Evolutionary conservation across 37 sponge, comb jelly and placozoan species (phyloP).

Genomic region (Theonella swinhoei): DNA sequence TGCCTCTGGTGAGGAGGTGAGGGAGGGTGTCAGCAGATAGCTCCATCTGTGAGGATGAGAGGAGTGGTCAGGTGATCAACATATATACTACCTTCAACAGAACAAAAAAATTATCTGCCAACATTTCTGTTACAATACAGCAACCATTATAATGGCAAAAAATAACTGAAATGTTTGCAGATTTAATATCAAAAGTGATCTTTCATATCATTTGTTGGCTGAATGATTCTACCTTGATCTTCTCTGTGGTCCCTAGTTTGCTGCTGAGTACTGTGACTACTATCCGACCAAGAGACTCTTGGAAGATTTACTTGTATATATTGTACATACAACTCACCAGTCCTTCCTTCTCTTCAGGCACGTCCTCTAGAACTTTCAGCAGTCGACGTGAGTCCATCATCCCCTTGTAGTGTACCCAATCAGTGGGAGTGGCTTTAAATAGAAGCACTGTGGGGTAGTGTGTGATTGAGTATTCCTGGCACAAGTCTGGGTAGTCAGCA

Average conservation of each 20-base stretch:
- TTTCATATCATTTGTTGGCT: too few relatives aligned
- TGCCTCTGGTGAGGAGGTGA: neutral
- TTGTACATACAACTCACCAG: too few relatives aligned
- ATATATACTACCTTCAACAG: neutral
- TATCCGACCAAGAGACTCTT: too few relatives aligned
- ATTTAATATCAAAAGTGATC: neutral
- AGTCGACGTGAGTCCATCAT: constrained; percentile 34
- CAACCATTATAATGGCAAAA: neutral
- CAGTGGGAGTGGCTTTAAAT: constrained; percentile 14
- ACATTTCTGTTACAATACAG: too few relatives aligned
- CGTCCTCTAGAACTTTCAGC: constrained; percentile 32
- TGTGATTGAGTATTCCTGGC: constrained; percentile 19
- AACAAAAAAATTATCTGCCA: too few relatives aligned
- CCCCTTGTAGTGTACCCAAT: neutral
- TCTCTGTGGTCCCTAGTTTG: too few relatives aligned
- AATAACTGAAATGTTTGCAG: neutral
- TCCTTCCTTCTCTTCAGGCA: neutral
- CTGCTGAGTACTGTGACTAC: too few relatives aligned
- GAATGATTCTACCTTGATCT: neutral
- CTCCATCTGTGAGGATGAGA: constrained; percentile 8
- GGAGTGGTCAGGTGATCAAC: too few relatives aligned
- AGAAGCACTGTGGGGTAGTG: constrained; percentile 60
- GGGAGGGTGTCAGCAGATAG: constrained; percentile 43
- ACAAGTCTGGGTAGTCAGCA: constrained; percentile 65
- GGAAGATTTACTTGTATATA: too few relatives aligned